Evolutionary conservation across 2,113 vertebrate species (phyloP).

Genomic region (Corythaeola cristata): DNA sequence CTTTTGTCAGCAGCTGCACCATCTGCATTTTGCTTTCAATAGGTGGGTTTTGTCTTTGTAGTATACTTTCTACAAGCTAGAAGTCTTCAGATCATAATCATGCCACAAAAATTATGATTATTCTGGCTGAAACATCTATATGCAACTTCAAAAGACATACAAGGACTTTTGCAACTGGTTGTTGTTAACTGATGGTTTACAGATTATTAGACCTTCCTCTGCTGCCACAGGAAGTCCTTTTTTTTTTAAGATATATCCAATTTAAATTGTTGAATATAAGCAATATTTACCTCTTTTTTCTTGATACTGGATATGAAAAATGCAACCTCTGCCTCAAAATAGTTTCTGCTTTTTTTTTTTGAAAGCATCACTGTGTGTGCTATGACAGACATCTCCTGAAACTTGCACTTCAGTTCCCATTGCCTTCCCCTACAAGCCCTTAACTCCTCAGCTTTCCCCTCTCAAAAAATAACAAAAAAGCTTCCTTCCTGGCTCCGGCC

Average conservation of each 20-base stretch:
- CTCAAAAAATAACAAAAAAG: background rate
- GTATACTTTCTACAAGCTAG: background rate
- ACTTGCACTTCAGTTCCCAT: background rate
- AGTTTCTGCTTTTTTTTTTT: background rate
- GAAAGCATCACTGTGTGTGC: background rate
- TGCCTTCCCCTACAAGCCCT: background rate
- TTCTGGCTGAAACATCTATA: background rate
- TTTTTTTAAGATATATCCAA: background rate
- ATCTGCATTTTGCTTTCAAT: background rate
- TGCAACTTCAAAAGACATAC: background rate
- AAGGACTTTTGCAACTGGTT: background rate
- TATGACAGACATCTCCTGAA: background rate
- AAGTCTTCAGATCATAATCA: background rate
- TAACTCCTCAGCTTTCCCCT: background rate
- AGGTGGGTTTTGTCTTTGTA: background rate
- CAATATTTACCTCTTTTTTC: background rate
- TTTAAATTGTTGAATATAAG: background rate
- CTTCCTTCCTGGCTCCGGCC: background rate
- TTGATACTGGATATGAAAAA: fast-evolving
- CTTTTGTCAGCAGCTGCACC: background rate
- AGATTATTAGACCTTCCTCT: background rate
- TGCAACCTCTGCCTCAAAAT: background rate
- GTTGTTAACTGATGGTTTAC: background rate
- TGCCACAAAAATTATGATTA: background rate
- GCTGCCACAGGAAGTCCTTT: background rate